These are phyloP conservation scores for Rhingia campestris DNA, from an alignment of 2,888 invertebrate genomes.

Conservation along the genomic window DNA sequence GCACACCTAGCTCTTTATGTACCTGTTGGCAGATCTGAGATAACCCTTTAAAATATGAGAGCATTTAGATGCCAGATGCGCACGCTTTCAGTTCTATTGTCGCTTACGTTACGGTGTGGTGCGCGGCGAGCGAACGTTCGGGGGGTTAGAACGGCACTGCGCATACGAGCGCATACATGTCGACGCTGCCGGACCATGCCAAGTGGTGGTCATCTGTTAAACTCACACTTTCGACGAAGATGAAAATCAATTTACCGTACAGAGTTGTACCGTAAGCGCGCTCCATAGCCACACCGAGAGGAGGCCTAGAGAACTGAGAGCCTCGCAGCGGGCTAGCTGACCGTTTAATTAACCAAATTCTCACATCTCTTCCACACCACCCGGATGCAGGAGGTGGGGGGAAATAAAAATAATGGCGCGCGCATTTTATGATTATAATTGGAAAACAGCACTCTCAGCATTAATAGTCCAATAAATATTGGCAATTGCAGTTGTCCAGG, in stretches of 20 bases:
- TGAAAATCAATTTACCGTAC: constrained; percentile 73
- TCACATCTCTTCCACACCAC: constrained; percentile 51
- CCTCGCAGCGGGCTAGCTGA: constrained; percentile 69
- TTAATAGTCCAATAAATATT: constrained; percentile 73
- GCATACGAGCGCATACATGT: neutral
- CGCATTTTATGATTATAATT: constrained; percentile 73
- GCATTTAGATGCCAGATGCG: constrained; percentile 75
- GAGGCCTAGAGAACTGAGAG: constrained; percentile 3
- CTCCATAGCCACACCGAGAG: constrained; percentile 1
- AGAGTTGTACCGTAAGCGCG: constrained; percentile 65
- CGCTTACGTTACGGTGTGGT: constrained; percentile 32
- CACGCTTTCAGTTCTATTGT: constrained; percentile 73
- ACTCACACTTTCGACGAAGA: constrained; percentile 73
- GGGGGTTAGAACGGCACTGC: constrained; percentile 32
- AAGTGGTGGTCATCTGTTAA: constrained; percentile 69
- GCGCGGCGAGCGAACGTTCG: neutral
- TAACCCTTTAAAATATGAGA: constrained; percentile 74
- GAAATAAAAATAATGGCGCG: constrained; percentile 50
- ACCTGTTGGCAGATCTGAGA: constrained; percentile 74
- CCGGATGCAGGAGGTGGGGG: neutral
- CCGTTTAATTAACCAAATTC: constrained; percentile 74
- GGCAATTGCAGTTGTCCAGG: constrained; percentile 47
- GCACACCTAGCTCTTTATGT: constrained; percentile 73
- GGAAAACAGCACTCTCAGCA: constrained; percentile 70
- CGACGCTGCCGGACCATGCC: constrained; percentile 8